phyloP scores from a whole-genome alignment of 1,140 invertebrate genomes.

The Bombyx mori region DNA sequence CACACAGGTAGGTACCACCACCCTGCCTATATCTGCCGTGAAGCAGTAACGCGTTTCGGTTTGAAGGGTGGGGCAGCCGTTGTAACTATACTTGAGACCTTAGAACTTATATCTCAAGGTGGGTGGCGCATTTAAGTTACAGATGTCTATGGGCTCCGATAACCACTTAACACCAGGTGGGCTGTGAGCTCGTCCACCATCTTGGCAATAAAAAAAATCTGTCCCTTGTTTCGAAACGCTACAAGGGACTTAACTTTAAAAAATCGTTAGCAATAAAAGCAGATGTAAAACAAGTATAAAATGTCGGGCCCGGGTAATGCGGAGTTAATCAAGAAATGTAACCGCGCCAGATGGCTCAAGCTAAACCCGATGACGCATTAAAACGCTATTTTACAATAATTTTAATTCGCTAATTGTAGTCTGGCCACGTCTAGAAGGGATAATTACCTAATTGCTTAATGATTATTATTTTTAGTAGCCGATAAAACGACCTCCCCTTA shows the following conservation, averaged over 20 bases:
- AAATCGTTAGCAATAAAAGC: slow-evolving; percentile 1
- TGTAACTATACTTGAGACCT: no score
- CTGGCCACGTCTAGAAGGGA: slow-evolving; percentile 18
- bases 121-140: no score
- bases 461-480: slow-evolving; percentile 33
- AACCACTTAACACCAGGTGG: no score
- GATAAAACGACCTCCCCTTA: slow-evolving; percentile 15
- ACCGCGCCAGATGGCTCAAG: slow-evolving; percentile 35
- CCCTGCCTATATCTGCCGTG: no score
- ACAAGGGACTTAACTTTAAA: background rate
- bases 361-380: slow-evolving; percentile 22
- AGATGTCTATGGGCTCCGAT: no score
- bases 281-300: slow-evolving; percentile 8
- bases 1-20: no score
- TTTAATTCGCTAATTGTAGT: slow-evolving; percentile 44
- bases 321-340: slow-evolving; percentile 21
- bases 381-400: slow-evolving; percentile 44
- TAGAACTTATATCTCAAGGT: no score
- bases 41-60: no score
- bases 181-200: no score
- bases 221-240: no score
- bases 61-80: no score
- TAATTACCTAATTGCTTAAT: slow-evolving; percentile 51
- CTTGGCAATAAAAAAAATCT: no score
- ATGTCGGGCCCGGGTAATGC: background rate